Percentiles rank a stretch among this genome's conserved stretches.
Evolutionary conservation across 2,888 invertebrate species (phyloP).

Genomic region (Cyclophora albipunctata): DNA sequence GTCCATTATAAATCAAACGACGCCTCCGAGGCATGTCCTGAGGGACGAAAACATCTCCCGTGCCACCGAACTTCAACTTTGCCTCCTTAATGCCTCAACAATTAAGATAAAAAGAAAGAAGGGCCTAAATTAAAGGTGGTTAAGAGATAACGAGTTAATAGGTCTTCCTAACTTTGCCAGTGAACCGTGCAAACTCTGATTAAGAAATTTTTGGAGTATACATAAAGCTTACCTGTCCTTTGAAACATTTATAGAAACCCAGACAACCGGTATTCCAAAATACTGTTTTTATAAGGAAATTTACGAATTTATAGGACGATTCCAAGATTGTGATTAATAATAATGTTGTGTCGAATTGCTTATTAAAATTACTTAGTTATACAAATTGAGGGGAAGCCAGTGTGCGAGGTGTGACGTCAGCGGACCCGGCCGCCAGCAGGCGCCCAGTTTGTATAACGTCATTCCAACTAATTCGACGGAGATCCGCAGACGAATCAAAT

Average conservation of each 20-base stretch:
- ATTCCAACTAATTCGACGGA: conserved; percentile 58
- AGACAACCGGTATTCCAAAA: too few relatives aligned
- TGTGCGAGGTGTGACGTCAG: conserved; percentile 15
- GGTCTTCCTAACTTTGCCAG: conserved; percentile 51
- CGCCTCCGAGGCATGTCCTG: conserved; percentile 72
- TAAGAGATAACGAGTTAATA: conserved; percentile 74
- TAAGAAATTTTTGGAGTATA: conserved; percentile 10
- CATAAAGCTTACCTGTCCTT: conserved; percentile 6
- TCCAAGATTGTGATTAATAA: too few relatives aligned
- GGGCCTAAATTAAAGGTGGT: conserved; percentile 72
- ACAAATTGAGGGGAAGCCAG: conserved; percentile 18
- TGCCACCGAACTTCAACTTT: conserved; percentile 66
- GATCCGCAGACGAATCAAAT: conserved; percentile 65
- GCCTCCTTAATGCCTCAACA: conserved; percentile 71
- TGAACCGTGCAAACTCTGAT: conserved; percentile 27
- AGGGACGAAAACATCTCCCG: conserved; percentile 67
- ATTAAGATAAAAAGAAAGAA: conserved; percentile 75
- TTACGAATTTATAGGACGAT: too few relatives aligned
- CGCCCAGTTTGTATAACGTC: conserved; percentile 36
- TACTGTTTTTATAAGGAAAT: too few relatives aligned
- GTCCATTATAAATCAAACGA: conserved; percentile 76
- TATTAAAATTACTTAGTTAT: conserved; percentile 1
- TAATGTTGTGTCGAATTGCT: background rate
- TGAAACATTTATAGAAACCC: background rate
- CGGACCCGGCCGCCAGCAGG: conserved; percentile 5